phyloP scores from a whole-genome alignment of 2,888 invertebrate genomes.

The Agapostemon virescens region DNA sequence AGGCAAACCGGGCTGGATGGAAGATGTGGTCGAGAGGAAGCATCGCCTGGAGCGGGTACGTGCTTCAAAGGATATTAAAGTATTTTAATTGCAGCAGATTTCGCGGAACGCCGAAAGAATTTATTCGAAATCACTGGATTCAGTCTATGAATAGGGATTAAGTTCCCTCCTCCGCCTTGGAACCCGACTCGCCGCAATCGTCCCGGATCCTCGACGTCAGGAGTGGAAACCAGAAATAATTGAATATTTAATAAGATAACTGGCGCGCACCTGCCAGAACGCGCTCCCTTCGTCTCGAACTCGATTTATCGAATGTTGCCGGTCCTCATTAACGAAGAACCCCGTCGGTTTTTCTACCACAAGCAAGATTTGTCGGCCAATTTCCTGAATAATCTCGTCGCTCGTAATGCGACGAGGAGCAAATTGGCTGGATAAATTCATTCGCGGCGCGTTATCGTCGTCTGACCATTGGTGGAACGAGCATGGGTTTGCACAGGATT shows the following conservation, averaged over 20 bases:
- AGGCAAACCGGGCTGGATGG: background rate
- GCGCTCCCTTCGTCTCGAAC: background rate
- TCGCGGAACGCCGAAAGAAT: constrained; percentile 68
- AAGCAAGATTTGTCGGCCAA: constrained; percentile 41
- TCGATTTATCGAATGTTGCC: constrained; percentile 38
- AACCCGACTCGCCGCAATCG: constrained; percentile 27
- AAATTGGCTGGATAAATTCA: constrained; percentile 43
- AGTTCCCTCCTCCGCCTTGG: constrained; percentile 27
- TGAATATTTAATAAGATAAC: constrained; percentile 71
- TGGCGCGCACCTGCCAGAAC: constrained; percentile 42
- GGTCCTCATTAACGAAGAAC: constrained; percentile 42
- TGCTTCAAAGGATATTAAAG: constrained; percentile 72
- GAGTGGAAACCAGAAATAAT: constrained; percentile 67
- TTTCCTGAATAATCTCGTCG: constrained; percentile 53
- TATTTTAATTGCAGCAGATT: constrained; percentile 73
- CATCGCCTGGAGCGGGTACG: constrained; percentile 64
- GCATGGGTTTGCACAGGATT: background rate
- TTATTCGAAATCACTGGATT: constrained; percentile 73
- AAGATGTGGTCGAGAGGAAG: constrained; percentile 54
- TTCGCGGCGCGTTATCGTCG: constrained; percentile 10
- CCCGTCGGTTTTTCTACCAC: constrained; percentile 56
- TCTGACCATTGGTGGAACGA: background rate
- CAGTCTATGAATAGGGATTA: constrained; percentile 73
- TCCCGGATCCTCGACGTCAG: constrained; percentile 57
- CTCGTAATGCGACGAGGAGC: constrained; percentile 45